phyloP scores from a whole-genome alignment of 1,140 invertebrate genomes.

The Drosophila watanabei region DNA sequence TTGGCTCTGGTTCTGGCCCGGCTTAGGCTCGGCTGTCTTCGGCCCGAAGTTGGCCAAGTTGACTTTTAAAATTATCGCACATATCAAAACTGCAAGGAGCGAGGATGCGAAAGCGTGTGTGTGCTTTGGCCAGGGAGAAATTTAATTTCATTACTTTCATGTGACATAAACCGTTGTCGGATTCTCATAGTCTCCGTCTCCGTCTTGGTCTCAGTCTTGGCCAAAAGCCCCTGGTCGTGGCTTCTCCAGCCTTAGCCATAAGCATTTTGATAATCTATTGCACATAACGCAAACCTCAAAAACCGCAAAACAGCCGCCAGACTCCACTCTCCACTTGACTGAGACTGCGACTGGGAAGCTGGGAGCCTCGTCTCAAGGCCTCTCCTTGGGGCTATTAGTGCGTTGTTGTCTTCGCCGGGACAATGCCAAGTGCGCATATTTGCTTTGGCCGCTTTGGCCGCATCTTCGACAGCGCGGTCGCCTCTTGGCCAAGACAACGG shows the following conservation, averaged over 20 bases:
- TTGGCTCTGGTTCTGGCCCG: slow-evolving; percentile 20
- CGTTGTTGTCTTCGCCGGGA: slow-evolving; percentile 77
- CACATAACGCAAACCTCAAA: slow-evolving; percentile 82
- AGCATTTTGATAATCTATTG: slow-evolving; percentile 84
- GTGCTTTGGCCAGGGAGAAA: slow-evolving; percentile 56
- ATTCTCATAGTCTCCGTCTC: slow-evolving; percentile 33
- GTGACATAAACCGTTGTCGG: slow-evolving; percentile 79
- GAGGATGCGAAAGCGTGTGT: slow-evolving; percentile 31
- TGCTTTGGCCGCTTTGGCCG: slow-evolving; percentile 61
- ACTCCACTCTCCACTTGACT: slow-evolving; percentile 29
- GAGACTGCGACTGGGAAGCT: neutral
- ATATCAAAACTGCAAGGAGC: slow-evolving; percentile 50
- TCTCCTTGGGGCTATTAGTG: slow-evolving; percentile 70
- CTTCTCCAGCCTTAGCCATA: slow-evolving; percentile 33
- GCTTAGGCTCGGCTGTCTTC: slow-evolving; percentile 19
- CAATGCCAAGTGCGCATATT: slow-evolving; percentile 82
- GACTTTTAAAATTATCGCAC: slow-evolving; percentile 83
- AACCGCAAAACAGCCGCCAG: slow-evolving; percentile 66
- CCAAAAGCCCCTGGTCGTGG: slow-evolving; percentile 37
- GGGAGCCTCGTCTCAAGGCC: slow-evolving; percentile 17
- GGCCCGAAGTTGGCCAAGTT: slow-evolving; percentile 50
- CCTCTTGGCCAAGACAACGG: slow-evolving; percentile 68
- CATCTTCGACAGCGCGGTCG: slow-evolving; percentile 54
- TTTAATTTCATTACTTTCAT: slow-evolving; percentile 84
- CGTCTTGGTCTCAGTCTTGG: slow-evolving; percentile 40